Evolutionary conservation across 2,113 vertebrate genomes (phyloP).

Genomic region (Dromiciops gliroides): DNA sequence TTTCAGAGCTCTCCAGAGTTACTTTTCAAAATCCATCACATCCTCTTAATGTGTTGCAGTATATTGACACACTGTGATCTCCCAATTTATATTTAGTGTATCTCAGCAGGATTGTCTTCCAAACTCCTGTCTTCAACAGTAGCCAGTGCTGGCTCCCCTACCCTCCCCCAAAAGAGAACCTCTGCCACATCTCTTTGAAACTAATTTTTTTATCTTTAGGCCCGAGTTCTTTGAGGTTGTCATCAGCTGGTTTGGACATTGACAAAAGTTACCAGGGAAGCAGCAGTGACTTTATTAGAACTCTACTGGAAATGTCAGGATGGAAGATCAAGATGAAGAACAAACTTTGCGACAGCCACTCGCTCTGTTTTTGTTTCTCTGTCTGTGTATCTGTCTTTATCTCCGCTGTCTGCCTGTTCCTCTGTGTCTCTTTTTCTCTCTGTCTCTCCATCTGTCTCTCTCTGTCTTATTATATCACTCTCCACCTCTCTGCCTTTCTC

Average conservation of each 20-base stretch:
- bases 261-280: constrained; percentile 73
- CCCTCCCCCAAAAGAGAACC: neutral
- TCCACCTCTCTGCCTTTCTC: neutral
- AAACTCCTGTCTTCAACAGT: constrained; percentile 29
- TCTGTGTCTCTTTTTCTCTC: neutral
- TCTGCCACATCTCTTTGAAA: constrained; percentile 46
- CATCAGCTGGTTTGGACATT: constrained; percentile 53
- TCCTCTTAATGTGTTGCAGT: neutral
- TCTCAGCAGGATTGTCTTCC: constrained; percentile 56
- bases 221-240: constrained; percentile 59
- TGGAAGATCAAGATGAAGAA: constrained; percentile 68
- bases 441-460: neutral
- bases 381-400: neutral
- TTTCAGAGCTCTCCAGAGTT: neutral
- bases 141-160: neutral
- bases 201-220: constrained; percentile 73
- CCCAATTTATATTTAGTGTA: constrained; percentile 28
- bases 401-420: neutral
- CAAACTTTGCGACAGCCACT: constrained; percentile 55
- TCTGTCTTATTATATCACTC: no score
- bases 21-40: neutral
- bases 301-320: constrained; percentile 54
- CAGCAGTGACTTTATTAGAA: constrained; percentile 64
- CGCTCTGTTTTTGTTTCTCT: constrained; percentile 31
- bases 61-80: constrained; percentile 28